Conservation (phyloP, 2,797 vertebrate species). For the Catostomus latipinnis region DNA sequence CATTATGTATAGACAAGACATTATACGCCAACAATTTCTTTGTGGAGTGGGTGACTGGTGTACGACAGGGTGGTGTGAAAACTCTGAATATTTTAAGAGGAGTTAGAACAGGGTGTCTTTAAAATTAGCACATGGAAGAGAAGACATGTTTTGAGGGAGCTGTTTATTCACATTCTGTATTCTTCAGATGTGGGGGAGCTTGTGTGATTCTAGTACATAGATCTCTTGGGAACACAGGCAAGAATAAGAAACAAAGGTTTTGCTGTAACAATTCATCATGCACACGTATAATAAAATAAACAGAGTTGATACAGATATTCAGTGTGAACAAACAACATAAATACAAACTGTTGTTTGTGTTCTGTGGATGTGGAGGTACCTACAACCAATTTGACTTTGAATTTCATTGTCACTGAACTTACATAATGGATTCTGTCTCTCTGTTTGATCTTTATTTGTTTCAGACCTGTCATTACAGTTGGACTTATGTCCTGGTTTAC, state of each 20-base stretch:
- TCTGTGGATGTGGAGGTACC: no score
- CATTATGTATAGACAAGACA: background rate
- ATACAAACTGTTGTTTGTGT: no score
- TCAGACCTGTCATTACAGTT: no score
- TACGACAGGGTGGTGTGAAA: background rate
- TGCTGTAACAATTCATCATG: background rate
- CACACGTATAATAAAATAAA: no score
- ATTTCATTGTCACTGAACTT: no score
- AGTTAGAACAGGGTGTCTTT: background rate
- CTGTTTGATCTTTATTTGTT: no score
- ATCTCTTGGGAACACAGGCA: background rate
- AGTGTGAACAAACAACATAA: no score
- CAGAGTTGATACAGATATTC: no score
- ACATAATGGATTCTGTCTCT: no score
- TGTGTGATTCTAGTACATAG: slow-evolving; percentile 7
- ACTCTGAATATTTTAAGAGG: slow-evolving; percentile 20
- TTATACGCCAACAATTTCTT: slow-evolving; percentile 3
- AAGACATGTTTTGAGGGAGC: background rate
- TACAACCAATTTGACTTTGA: no score
- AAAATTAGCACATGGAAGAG: background rate
- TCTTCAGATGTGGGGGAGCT: background rate
- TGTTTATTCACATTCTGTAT: background rate
- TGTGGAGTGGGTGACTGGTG: background rate
- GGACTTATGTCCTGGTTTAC: no score
- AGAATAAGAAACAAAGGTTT: background rate